These are phyloP conservation scores for Cybosia mesomella DNA, from an alignment of 2,888 invertebrate species.

Conservation along the genomic window DNA sequence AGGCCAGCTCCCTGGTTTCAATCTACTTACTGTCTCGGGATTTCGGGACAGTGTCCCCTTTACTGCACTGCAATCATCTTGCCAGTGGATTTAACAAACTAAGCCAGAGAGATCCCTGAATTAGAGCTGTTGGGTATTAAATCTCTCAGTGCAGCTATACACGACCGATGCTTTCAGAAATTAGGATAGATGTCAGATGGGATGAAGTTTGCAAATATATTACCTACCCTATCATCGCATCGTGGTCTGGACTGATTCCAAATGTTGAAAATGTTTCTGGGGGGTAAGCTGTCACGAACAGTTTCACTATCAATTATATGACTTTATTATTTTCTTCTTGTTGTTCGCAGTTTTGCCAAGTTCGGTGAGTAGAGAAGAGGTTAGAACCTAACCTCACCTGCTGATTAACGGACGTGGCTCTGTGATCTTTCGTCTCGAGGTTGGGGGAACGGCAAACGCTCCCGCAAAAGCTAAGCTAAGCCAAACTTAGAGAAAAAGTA, in stretches of 20 bases:
- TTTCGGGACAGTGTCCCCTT: slow-evolving; percentile 3
- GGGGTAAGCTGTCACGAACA: background rate
- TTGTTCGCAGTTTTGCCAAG: background rate
- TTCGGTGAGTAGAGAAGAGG: background rate
- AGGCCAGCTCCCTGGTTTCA: background rate
- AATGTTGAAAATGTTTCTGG: background rate
- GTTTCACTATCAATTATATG: no score
- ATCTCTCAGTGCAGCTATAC: slow-evolving; percentile 20
- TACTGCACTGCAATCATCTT: slow-evolving; percentile 25
- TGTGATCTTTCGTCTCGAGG: no score
- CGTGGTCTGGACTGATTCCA: background rate
- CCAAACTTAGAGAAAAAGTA: no score
- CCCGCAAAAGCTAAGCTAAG: no score
- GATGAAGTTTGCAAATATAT: background rate
- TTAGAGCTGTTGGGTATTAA: slow-evolving; percentile 45
- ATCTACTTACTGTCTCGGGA: slow-evolving; percentile 4
- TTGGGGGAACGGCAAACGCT: no score
- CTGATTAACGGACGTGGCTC: no score
- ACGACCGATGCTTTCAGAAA: slow-evolving; percentile 17
- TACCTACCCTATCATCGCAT: background rate
- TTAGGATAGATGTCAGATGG: background rate
- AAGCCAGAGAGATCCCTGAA: slow-evolving; percentile 42
- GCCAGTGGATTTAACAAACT: slow-evolving; percentile 35
- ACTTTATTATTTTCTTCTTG: no score
- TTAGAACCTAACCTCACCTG: no score